phyloP scores from a whole-genome alignment of 2,113 vertebrate genomes.

The Gallinago jamesoni region DNA sequence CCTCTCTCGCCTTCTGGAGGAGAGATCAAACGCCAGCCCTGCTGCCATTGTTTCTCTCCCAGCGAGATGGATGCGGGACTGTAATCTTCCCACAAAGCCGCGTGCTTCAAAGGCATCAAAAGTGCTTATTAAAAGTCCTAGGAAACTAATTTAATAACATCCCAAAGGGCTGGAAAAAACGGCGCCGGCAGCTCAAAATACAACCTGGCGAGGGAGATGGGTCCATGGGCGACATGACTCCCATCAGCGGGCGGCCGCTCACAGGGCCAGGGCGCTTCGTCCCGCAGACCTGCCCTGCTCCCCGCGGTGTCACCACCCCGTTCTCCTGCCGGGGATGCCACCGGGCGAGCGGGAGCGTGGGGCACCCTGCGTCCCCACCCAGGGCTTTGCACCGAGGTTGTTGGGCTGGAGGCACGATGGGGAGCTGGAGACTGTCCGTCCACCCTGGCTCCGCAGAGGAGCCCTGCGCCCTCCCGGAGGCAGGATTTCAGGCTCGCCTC shows the following conservation, averaged over 20 bases:
- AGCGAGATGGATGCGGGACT: slow-evolving; percentile 71
- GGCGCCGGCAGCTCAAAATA: slow-evolving; percentile 20
- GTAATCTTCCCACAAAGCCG: slow-evolving; percentile 74
- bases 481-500: neutral
- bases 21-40: slow-evolving; percentile 66
- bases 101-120: slow-evolving; percentile 70
- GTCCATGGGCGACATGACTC: neutral
- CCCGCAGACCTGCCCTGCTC: neutral
- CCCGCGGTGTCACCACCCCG: fast-evolving
- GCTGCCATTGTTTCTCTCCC: slow-evolving; percentile 74
- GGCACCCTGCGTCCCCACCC: neutral
- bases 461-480: neutral
- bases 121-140: slow-evolving; percentile 76
- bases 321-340: neutral
- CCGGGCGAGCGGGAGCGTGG: fast-evolving
- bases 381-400: neutral
- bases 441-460: fast-evolving
- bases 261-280: fast-evolving
- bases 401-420: neutral
- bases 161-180: slow-evolving; percentile 60
- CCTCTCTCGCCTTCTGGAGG: slow-evolving; percentile 62
- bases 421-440: neutral
- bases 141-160: slow-evolving; percentile 74
- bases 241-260: neutral
- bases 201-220: neutral